Base-by-base conservation (phyloP, 1,140 invertebrate genomes). In the Sweltsa coloradensis region DNA sequence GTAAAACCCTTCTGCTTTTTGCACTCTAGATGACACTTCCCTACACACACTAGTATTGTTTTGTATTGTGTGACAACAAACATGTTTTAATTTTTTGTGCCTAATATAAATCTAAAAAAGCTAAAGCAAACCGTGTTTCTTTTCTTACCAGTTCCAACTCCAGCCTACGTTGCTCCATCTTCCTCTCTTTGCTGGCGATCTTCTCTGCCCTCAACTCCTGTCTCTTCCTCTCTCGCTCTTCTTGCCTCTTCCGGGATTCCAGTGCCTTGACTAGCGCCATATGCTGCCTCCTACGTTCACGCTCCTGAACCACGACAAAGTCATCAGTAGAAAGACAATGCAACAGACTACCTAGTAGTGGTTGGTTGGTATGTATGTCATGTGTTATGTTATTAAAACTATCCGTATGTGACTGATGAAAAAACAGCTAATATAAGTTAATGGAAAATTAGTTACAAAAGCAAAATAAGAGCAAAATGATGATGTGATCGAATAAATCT, bases 251-350 rank as follows among this genome's bases (percentile, higher is more conserved):
- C 3, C 89, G 75, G 41, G 79, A 76, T 58, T 95, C 91, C 43
- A 95, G 59, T 34, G 89, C 85, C 23, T 90, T 81, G 16, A 97
- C 83, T 27, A 94, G 68, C 1, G 86, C 73, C 68, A 91, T 86
- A 61, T 95, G 90, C 61, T 95, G 90, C 31, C 89, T 72, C 57
- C 89, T 72, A 60, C 92, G 73, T 64, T 97, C 92, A 41, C 88
- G 72, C 64, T 95, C 92, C 89, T 94, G 57, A 11, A 49, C 13
- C n/a, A 34, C 53, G 16, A 29, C 9, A 13, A 29, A 47, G 25
- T 26, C 16, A 13, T 34, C 46, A 55, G 49, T 24, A 54, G 16
- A 50, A 46, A 21, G 52, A 26, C 16, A 51, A 7, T 45, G 6
- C 21, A 41, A 41, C 25, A 47, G 5, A 6, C 42, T n/a, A n/a